Base-by-base conservation (phyloP, 2,113 vertebrate species). In the Ophiodon elongatus region DNA sequence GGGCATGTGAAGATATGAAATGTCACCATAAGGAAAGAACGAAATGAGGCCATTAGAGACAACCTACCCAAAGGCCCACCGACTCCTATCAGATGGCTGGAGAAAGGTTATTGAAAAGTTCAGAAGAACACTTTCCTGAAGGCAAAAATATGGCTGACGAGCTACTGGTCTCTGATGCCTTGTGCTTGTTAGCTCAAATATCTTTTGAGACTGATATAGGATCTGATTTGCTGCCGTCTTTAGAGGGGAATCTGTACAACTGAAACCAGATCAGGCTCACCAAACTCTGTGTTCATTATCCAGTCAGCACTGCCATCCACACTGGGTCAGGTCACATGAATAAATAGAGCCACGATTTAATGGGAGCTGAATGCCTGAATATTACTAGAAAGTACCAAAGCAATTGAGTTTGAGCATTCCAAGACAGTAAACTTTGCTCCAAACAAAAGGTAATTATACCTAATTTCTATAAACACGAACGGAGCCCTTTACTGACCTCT, bases 51-150 rank as follows among this genome's bases (percentile, higher is more conserved):
- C 88, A 92, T 92, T 92, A 90, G 81, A 86, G 85, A 65, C 31
- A 66, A 79, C 83, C 81, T 65, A 71, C 84, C 84, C 72, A 87
- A 54, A 68, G 75, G 87, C 29, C 75, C 64, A 45, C 73, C 79
- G 80, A 71, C 83, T 75, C 82, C 66, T 85, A 87, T 85, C 78
- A 91, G 84, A 91, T 33, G 50, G 47, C 64, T 64, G 72, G 84
- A 75, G 86, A 89, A 90, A 93, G 82, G 87, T 92, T 83, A 91
- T 76, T 64, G n/a, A 47, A 87, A 92, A 85, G 89, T 87, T 88
- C 85, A 88, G 57, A 82, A 41, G 69, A 76, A 73, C 80, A 66
- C 21, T 6, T 9, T 70, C 74, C 39, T 37, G n/a, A 69, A 69
- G 81, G 71, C 69, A 9, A 35, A 10, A 45, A 71, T 60, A 60